phyloP scores from a whole-genome alignment of 2,797 vertebrate species.

The Lindbergichthys nudifrons region DNA sequence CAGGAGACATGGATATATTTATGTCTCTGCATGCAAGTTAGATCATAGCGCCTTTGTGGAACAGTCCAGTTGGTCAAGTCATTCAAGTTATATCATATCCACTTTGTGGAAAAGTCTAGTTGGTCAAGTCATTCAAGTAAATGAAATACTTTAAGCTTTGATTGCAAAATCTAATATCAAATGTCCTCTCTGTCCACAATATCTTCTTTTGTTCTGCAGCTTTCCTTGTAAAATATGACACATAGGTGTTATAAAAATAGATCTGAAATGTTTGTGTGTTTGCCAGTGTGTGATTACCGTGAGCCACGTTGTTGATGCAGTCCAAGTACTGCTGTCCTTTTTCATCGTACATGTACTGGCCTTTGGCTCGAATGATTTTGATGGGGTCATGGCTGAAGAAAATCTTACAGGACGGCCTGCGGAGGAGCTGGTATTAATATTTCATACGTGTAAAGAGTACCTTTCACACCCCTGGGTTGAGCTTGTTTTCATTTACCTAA shows the following conservation, averaged over 20 bases:
- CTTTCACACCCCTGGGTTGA: neutral
- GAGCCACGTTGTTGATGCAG: slow-evolving; percentile 98
- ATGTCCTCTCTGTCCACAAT: too few species aligned
- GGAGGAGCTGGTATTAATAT: slow-evolving; percentile 10
- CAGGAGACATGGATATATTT: neutral
- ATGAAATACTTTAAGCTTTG: neutral
- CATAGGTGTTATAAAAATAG: neutral
- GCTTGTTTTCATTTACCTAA: too few species aligned
- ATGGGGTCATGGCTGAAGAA: slow-evolving; percentile 96
- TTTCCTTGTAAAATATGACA: neutral
- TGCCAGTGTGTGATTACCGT: slow-evolving; percentile 84
- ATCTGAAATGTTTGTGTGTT: neutral
- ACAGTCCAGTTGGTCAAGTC: neutral
- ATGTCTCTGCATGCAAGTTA: neutral
- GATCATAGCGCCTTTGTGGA: neutral
- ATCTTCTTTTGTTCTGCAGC: neutral
- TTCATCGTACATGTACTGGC: slow-evolving; percentile 97
- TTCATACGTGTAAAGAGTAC: neutral
- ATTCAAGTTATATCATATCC: neutral
- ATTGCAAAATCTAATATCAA: neutral
- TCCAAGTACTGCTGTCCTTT: slow-evolving; percentile 91
- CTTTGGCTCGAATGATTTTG: slow-evolving; percentile 92
- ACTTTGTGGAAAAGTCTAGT: too few species aligned
- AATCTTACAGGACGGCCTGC: slow-evolving; percentile 95
- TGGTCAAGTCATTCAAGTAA: neutral